Percentiles rank a stretch among this genome's conserved stretches.
These are phyloP conservation scores for human DNA, from an alignment of 2,113 vertebrate genomes.

Conservation along the genomic window DNA sequence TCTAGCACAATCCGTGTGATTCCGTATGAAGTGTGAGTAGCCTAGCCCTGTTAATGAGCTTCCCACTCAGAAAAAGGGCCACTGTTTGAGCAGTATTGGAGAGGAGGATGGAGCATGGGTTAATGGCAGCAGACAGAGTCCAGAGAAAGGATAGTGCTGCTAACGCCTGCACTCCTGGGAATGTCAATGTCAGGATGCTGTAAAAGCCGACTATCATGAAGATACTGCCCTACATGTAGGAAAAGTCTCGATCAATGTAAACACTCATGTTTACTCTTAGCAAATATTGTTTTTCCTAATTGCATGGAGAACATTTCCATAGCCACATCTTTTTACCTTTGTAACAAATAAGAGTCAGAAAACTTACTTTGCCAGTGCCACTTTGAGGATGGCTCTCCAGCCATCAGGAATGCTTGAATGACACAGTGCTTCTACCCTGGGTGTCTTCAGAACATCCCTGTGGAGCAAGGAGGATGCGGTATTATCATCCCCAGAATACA, in stretches of 20 bases:
- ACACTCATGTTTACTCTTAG: background rate
- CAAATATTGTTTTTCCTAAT: background rate
- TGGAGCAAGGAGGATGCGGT: background rate
- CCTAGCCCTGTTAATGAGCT: background rate
- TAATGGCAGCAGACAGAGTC: background rate
- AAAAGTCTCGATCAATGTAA: background rate
- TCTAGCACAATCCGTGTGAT: no score
- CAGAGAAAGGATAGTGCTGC: background rate
- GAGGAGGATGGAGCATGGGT: no score
- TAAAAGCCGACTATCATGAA: background rate
- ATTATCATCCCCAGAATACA: background rate
- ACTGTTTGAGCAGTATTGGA: background rate
- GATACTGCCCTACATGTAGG: background rate
- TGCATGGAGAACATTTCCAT: background rate
- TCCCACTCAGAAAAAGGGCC: background rate
- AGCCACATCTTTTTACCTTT: background rate
- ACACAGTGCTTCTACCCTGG: background rate
- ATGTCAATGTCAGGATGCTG: background rate
- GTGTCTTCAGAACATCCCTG: background rate
- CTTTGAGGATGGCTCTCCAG: background rate
- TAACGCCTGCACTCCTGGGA: background rate
- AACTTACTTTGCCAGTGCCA: background rate
- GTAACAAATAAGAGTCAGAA: conserved; percentile 10
- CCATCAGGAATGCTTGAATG: background rate
- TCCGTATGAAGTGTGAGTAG: background rate